Evolutionary conservation across 2,888 invertebrate species (phyloP).

Genomic region (Oxycera nigricornis): DNA sequence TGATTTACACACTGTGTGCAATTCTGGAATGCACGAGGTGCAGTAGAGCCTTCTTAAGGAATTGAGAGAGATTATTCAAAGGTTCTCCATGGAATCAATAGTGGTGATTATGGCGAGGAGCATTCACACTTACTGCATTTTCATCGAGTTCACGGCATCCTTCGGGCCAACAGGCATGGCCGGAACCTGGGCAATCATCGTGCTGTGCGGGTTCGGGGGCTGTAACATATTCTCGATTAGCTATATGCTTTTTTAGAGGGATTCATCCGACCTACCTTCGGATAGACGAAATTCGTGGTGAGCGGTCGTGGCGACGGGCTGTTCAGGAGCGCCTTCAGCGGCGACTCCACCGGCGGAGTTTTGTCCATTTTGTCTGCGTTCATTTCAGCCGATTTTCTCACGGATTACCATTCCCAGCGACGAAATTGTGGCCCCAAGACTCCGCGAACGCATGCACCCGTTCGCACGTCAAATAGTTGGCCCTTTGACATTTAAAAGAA

Average conservation of each 20-base stretch:
- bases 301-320: slow-evolving; percentile 56
- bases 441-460: slow-evolving; percentile 25
- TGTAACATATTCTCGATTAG: slow-evolving; percentile 5
- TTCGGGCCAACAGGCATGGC: slow-evolving; percentile 65
- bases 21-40: not conserved
- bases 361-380: slow-evolving; percentile 14
- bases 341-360: slow-evolving; percentile 51
- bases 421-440: not conserved
- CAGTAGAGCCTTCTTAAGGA: too few species aligned
- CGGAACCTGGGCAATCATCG: slow-evolving; percentile 65
- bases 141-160: slow-evolving; percentile 68
- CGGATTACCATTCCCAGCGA: not conserved
- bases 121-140: slow-evolving; percentile 69
- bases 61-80: too few species aligned
- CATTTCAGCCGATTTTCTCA: slow-evolving; percentile 6
- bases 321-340: slow-evolving; percentile 60
- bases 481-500: slow-evolving; percentile 8
- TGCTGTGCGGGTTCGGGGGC: slow-evolving; percentile 61
- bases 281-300: slow-evolving; percentile 54
- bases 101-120: too few species aligned
- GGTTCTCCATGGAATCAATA: too few species aligned
- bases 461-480: not conserved
- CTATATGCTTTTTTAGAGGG: not conserved
- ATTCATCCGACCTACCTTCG: slow-evolving; percentile 39
- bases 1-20: too few species aligned